phyloP scores from a whole-genome alignment of 2,888 invertebrate species.

The Sisyra terminalis region DNA sequence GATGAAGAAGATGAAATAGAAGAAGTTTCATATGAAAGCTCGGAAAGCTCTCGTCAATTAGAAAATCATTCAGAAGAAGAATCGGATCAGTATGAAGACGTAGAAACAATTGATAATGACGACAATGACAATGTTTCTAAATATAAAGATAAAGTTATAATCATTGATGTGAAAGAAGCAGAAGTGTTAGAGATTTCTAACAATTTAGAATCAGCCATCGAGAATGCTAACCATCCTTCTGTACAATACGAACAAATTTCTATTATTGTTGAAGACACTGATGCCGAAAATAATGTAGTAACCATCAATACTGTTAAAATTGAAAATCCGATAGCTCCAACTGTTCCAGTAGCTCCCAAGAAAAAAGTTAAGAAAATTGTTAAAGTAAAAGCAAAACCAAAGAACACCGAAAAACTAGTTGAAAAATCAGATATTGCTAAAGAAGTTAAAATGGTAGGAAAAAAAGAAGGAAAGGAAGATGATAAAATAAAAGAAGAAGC shows the following conservation, averaged over 20 bases:
- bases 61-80: slow-evolving; percentile 12
- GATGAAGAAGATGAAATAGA: slow-evolving; percentile 26
- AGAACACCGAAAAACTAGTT: neutral
- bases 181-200: neutral
- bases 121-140: neutral
- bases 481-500: neutral
- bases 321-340: neutral
- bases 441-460: neutral
- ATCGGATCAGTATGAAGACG: slow-evolving; percentile 5
- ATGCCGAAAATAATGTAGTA: neutral
- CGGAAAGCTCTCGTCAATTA: slow-evolving; percentile 20
- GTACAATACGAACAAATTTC: no score
- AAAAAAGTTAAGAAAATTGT: no score
- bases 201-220: neutral
- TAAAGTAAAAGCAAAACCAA: no score
- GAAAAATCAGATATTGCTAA: neutral
- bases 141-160: neutral
- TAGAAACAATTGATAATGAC: neutral
- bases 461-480: neutral
- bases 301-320: neutral
- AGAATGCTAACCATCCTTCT: neutral
- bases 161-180: neutral
- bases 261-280: neutral
- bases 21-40: slow-evolving; percentile 20
- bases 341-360: no score